Base-by-base conservation (phyloP, 2,888 invertebrate genomes). In the Allygus modestus region DNA sequence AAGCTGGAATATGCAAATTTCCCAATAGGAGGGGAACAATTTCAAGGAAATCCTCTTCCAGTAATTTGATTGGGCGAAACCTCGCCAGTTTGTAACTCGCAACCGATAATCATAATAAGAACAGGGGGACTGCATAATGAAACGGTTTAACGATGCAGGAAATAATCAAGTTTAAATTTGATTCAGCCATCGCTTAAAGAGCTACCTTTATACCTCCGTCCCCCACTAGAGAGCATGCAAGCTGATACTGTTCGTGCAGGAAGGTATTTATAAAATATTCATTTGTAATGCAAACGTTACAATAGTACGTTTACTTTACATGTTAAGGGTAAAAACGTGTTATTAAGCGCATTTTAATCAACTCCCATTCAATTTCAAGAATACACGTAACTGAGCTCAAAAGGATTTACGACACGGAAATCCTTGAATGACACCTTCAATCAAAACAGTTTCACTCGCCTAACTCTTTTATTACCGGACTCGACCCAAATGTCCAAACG, bases 111-210 rank as follows among this genome's bases (percentile, higher is more conserved):
- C 28, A 65, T 65, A 65, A 65, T 65, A 65, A 65, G 65, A 0
- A 65, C 65, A 58, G 65, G 65, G 31, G 65, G 58, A 58, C 65
- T 31, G 65, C 12, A 65, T 65, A 65, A 65, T 65, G 54, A 65
- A 65, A 26, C 15, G 28, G 28, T 31, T 31, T 65, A 65, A 65
- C 65, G 65, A 65, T 31, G 65, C 65, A 17, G 65, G 65, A 65
- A 65, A 65, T 65, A 65, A 65, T 65, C 65, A 65, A 65, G 28
- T 31, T 58, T 31, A 65, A 65, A 65, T 65, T 65, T 65, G 28
- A 65, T 31, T 65, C 65, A 28, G 65, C 28, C 4, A 15, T 28
- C 9, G 17, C 28, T 65, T 65, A 65, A 65, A 65, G 54, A 54
- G 5, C 54, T 54, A 0, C n/a, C 17, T 46, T 46, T 2, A 17